A percentile compares a stretch with the other conserved stretches of the same genome.
Conservation (phyloP, 2,797 vertebrate species). For the Enteromius afrohamiltoni region DNA sequence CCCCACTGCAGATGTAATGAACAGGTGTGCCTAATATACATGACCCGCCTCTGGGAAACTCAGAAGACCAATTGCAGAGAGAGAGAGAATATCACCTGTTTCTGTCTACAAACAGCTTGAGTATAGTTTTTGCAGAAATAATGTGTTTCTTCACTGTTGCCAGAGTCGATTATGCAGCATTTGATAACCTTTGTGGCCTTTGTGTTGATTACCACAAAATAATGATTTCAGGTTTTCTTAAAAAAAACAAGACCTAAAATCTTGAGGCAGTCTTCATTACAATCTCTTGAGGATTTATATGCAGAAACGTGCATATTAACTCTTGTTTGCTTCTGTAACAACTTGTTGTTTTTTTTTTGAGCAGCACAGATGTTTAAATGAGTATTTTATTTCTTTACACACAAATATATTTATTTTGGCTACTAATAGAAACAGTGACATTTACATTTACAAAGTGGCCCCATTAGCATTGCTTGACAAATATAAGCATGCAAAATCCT, state of each 20-base stretch:
- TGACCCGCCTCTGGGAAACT: conserved; percentile 18
- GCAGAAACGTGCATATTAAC: neutral
- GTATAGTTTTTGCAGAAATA: neutral
- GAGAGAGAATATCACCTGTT: conserved; percentile 1
- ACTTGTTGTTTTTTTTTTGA: neutral
- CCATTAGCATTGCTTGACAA: neutral
- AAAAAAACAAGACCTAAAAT: neutral
- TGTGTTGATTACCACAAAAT: neutral
- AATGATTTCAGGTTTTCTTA: neutral
- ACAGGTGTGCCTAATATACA: conserved; percentile 29
- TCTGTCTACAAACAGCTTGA: conserved; percentile 4
- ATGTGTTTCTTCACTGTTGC: neutral
- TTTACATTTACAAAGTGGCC: neutral
- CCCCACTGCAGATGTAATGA: conserved; percentile 34
- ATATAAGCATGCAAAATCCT: neutral
- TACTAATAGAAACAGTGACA: neutral
- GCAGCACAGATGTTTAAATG: neutral
- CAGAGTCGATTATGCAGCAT: neutral
- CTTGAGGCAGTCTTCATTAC: neutral
- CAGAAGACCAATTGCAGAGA: conserved; percentile 22
- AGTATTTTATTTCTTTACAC: neutral
- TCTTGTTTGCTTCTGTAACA: neutral
- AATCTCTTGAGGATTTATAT: neutral
- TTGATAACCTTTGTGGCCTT: neutral
- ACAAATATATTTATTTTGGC: neutral